These are phyloP conservation scores for Leucophora obtusa DNA, from an alignment of 2,888 invertebrate species.

Conservation along the genomic window DNA sequence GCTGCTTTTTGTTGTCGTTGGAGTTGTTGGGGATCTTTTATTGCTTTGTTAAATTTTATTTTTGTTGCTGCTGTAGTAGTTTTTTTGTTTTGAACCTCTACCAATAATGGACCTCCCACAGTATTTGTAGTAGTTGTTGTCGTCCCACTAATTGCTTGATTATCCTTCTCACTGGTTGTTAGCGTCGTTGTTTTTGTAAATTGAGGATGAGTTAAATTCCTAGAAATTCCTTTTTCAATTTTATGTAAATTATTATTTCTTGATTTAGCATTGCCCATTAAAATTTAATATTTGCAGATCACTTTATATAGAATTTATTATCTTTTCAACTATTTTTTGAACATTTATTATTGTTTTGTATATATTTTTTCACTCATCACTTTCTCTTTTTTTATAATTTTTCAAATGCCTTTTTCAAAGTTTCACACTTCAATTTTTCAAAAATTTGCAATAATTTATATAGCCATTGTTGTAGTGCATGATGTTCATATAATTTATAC, in stretches of 20 bases:
- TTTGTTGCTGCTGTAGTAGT: slow-evolving; percentile 9
- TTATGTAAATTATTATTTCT: slow-evolving; percentile 56
- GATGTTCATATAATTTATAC: not conserved
- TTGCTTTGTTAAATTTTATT: slow-evolving; percentile 51
- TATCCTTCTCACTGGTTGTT: slow-evolving; percentile 16
- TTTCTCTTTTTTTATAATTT: slow-evolving; percentile 24
- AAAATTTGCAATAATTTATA: slow-evolving; percentile 23
- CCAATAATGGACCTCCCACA: slow-evolving; percentile 45
- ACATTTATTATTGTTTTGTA: slow-evolving; percentile 44
- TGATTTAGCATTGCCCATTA: slow-evolving; percentile 70
- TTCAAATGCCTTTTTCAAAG: slow-evolving; percentile 52
- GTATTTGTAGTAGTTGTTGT: slow-evolving; percentile 31
- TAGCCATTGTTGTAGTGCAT: slow-evolving; percentile 19
- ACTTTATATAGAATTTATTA: not conserved
- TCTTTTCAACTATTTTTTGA: slow-evolving; percentile 16
- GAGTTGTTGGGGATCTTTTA: slow-evolving; percentile 44
- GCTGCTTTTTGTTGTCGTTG: slow-evolving; percentile 61
- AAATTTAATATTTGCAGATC: slow-evolving; percentile 49
- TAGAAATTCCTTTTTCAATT: slow-evolving; percentile 35
- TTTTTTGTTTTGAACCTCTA: slow-evolving; percentile 25
- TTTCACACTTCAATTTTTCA: slow-evolving; percentile 54
- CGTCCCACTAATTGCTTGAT: slow-evolving; percentile 24
- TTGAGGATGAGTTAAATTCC: slow-evolving; percentile 41
- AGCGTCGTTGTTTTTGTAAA: slow-evolving; percentile 24
- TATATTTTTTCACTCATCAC: slow-evolving; percentile 28